Evolutionary conservation across 2,888 invertebrate species (phyloP).

Genomic region (Ophraella communa): DNA sequence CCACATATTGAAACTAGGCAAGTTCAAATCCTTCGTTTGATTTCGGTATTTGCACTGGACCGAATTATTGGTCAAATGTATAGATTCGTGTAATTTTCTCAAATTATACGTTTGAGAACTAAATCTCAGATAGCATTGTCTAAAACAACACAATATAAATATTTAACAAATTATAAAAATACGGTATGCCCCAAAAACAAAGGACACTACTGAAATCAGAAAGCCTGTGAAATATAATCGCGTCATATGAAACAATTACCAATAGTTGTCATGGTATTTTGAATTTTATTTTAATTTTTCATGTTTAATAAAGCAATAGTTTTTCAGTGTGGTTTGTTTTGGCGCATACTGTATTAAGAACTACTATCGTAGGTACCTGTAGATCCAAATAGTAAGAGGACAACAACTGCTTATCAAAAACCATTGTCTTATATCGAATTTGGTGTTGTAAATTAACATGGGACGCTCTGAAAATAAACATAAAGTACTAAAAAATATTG

Average conservation of each 20-base stretch:
- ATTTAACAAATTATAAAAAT: no score
- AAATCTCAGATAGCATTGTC: constrained; percentile 83
- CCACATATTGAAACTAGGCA: constrained; percentile 88
- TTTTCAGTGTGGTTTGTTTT: no score
- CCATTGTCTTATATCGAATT: constrained; percentile 92
- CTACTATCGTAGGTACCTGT: constrained; percentile 70
- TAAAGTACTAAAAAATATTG: no score
- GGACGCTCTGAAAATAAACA: constrained; percentile 67
- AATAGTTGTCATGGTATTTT: no score
- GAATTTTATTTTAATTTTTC: no score
- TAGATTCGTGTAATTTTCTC: constrained; percentile 80
- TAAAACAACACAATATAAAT: constrained; percentile 45
- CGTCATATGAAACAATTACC: no score
- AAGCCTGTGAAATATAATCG: no score
- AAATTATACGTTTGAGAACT: constrained; percentile 83
- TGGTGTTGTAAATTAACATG: constrained; percentile 80
- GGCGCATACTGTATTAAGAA: no score
- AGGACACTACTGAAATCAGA: no score
- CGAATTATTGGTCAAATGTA: constrained; percentile 88
- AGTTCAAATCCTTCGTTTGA: constrained; percentile 61
- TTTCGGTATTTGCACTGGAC: constrained; percentile 79
- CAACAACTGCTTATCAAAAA: constrained; percentile 81
- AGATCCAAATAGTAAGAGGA: constrained; percentile 86
- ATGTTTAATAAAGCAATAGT: no score
- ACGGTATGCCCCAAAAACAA: no score